phyloP scores from a whole-genome alignment of 2,113 vertebrate species.

The Laticauda colubrina region DNA sequence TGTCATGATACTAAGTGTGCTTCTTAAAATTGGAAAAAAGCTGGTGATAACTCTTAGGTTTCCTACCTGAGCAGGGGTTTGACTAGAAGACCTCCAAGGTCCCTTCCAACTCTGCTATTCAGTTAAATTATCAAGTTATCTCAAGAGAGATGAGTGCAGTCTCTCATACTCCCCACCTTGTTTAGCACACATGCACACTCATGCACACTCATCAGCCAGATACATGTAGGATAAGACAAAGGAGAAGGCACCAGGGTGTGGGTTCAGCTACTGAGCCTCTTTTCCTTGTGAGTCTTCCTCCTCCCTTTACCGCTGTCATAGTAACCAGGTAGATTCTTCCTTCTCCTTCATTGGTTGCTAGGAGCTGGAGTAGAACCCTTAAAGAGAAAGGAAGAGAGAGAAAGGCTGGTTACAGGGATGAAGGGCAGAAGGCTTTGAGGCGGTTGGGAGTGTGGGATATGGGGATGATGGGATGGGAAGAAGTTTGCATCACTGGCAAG shows the following conservation, averaged over 20 bases:
- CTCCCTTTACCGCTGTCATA: background rate
- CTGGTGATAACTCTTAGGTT: background rate
- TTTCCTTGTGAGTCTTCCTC: background rate
- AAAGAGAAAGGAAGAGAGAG: background rate
- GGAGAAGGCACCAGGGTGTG: background rate
- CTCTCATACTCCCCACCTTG: too few relatives aligned
- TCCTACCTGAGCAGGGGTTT: background rate
- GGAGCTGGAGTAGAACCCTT: constrained; percentile 6
- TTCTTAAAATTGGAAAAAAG: background rate
- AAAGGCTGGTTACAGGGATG: constrained; percentile 14
- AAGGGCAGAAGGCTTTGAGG: constrained; percentile 2
- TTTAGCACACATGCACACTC: background rate
- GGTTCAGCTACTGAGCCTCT: background rate
- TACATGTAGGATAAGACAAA: background rate
- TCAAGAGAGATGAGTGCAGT: background rate
- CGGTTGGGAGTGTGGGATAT: background rate
- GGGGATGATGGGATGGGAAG: background rate
- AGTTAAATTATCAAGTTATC: background rate
- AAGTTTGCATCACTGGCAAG: background rate
- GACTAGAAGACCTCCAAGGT: background rate
- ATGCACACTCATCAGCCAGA: background rate
- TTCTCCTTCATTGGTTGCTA: constrained; percentile 29
- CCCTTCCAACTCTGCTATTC: background rate
- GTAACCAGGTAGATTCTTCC: constrained; percentile 21
- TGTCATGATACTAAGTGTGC: too few relatives aligned